A percentile compares a stretch with the other conserved stretches of the same genome.
Conservation (phyloP, 2,797 vertebrate genomes). For the Ammospiza maritima region DNA sequence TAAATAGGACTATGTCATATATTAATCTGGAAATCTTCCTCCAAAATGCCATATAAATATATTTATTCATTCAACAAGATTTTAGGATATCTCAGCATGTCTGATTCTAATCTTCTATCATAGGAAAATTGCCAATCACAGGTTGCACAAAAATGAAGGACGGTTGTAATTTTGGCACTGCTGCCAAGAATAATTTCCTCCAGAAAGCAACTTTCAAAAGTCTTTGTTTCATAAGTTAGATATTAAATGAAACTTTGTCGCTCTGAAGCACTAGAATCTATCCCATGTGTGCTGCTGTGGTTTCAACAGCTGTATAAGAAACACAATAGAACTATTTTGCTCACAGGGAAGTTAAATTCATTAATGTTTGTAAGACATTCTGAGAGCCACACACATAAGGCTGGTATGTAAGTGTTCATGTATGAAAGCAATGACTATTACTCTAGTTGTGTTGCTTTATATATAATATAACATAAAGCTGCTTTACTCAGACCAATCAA, state of each 20-base stretch:
- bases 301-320: neutral
- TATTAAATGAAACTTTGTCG: neutral
- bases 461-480: neutral
- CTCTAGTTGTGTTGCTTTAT: neutral
- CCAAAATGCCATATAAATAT: neutral
- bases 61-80: neutral
- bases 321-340: neutral
- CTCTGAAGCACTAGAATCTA: neutral
- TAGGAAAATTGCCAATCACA: neutral
- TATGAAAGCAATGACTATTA: neutral
- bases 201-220: neutral
- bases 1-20: neutral
- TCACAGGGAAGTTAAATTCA: neutral
- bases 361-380: neutral
- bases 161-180: neutral
- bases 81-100: neutral
- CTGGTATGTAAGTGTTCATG: neutral
- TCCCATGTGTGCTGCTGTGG: neutral
- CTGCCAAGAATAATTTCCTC: constrained; percentile 8
- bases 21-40: neutral
- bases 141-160: neutral
- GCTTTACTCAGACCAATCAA: neutral
- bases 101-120: neutral
- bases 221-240: neutral
- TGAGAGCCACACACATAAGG: neutral